Evolutionary conservation across 2,113 vertebrate species (phyloP).

Genomic region (Cricetomys ansorgei): DNA sequence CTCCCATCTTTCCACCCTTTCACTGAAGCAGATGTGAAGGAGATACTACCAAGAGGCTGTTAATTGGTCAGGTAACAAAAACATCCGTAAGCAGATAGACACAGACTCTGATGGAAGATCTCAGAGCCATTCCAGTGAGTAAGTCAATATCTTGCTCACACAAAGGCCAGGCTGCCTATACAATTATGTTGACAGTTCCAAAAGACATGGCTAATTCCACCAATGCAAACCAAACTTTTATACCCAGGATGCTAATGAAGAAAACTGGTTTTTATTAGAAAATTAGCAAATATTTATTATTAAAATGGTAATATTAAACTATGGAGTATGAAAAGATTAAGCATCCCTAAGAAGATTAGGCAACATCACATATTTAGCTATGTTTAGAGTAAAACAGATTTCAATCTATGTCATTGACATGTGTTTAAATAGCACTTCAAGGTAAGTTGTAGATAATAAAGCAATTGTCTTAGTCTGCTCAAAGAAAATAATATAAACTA

Average conservation of each 20-base stretch:
- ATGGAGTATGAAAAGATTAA: neutral
- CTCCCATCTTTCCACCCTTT: neutral
- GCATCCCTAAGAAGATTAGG: neutral
- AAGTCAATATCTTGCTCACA: neutral
- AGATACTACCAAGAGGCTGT: neutral
- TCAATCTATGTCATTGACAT: neutral
- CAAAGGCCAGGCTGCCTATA: neutral
- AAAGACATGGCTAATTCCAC: neutral
- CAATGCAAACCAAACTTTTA: neutral
- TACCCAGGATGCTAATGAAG: neutral
- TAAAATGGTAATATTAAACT: neutral
- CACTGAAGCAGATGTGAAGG: constrained; percentile 49
- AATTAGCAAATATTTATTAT: neutral
- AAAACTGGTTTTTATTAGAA: neutral
- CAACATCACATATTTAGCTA: neutral
- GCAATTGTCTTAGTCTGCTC: neutral
- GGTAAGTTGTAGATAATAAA: neutral
- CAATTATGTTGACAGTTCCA: neutral
- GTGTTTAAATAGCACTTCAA: neutral
- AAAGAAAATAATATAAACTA: neutral
- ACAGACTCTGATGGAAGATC: neutral
- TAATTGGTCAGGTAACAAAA: constrained; percentile 48
- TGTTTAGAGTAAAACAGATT: neutral
- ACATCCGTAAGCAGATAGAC: constrained; percentile 21
- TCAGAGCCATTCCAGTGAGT: neutral